Base-by-base conservation (phyloP, 2,113 vertebrate genomes). In the Cebus imitator region DNA sequence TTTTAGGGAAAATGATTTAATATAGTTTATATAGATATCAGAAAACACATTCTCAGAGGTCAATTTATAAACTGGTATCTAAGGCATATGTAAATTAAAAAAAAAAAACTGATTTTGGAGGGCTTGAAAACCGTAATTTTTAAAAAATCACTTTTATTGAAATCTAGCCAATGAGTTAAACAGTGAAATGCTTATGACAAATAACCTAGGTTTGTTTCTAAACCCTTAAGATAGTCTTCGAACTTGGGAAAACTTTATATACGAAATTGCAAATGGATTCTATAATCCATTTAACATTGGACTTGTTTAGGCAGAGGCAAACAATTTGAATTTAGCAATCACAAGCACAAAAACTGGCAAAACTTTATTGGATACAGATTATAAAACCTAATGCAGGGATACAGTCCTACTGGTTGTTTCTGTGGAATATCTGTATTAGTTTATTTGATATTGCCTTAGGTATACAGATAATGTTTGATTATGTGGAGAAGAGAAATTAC, bases 111-210 rank as follows among this genome's bases (percentile, higher is more conserved):
- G 7, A 78, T 81, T 20, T 37, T 66, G 30, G 35, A 45, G 43
- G 57, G 8, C 16, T 80, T 76, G 82, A 87, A 94, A 97, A 57
- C 40, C 61, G 64, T 7, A 68, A 80, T 45, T 91, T 91, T 82
- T 6, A 0, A 8, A 64, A 95, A 96, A 79, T 95, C 45, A 64
- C 64, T 93, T 89, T 88, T 82, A 90, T 32, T 96, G 73, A 89
- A 55, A 83, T 91, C 48, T 61, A 95, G 70, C n/a, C 48, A 79
- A 30, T 18, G 23, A 72, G 43, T 50, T 61, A 61, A 92, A 78
- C 14, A 87, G 35, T 92, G 8, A 87, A 75, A 73, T 72, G 92
- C 50, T 90, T 81, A 88, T 68, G 52, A 87, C 80, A 88, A 93
- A 52, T 2, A 66, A 43, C 37, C 14, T 35, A 73, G 37, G 12